Conservation (phyloP, 2,888 invertebrate genomes). For the Lasioglossum oenotherae region DNA sequence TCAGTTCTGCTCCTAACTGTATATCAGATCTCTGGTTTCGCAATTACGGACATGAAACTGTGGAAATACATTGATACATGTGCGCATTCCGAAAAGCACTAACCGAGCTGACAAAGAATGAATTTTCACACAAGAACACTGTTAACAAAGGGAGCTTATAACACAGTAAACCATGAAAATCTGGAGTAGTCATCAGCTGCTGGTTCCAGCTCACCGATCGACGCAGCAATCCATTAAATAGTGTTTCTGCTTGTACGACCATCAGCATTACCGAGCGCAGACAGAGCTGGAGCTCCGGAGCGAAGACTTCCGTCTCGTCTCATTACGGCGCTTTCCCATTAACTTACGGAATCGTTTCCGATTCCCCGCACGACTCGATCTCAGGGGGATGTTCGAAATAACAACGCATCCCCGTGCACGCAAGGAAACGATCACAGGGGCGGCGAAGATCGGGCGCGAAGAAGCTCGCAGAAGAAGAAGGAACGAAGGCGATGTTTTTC, state of each 20-base stretch:
- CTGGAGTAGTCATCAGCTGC: neutral
- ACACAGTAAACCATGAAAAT: neutral
- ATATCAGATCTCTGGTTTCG: neutral
- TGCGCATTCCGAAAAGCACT: neutral
- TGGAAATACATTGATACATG: neutral
- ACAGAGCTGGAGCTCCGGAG: neutral
- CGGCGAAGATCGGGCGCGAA: neutral
- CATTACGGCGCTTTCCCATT: conserved; percentile 12
- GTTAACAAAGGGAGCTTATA: neutral
- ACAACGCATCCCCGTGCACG: conserved; percentile 17
- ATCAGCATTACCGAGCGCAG: neutral
- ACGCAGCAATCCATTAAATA: neutral
- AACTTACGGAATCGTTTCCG: conserved; percentile 13
- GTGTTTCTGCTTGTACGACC: neutral
- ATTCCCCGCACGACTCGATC: conserved; percentile 12
- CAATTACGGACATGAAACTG: neutral
- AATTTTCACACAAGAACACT: neutral
- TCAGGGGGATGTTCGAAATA: conserved; percentile 17
- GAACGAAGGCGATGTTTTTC: neutral
- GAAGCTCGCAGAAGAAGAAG: conserved; percentile 7
- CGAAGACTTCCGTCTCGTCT: neutral
- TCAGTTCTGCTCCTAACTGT: too few species aligned
- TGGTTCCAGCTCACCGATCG: neutral
- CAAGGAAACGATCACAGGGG: conserved; percentile 8
- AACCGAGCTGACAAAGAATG: neutral